These are phyloP conservation scores for Cryptocephalus primarius DNA, from an alignment of 2,888 invertebrate genomes.

Conservation along the genomic window DNA sequence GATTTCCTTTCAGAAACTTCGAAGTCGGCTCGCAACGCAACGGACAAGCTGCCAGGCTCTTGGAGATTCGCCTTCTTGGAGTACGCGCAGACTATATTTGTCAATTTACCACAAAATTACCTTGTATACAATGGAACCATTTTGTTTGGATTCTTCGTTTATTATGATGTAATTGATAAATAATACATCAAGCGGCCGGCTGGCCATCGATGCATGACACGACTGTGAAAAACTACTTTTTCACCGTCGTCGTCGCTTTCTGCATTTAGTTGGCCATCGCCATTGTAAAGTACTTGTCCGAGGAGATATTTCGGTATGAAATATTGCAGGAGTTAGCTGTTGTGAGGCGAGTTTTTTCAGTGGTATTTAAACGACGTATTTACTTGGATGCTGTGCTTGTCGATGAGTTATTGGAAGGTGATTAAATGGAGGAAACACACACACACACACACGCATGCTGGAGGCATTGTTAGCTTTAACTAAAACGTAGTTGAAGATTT, in stretches of 20 bases:
- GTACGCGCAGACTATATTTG: not conserved
- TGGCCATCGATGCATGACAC: constrained; percentile 25
- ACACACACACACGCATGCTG: too few species aligned
- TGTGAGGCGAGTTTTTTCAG: not conserved
- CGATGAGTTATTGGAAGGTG: too few species aligned
- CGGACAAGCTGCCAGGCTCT: not conserved
- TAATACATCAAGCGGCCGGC: constrained; percentile 30
- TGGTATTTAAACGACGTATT: too few species aligned
- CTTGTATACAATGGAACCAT: constrained; percentile 21
- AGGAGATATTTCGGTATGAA: constrained; percentile 7
- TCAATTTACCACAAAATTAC: constrained; percentile 5
- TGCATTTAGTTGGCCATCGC: constrained; percentile 6
- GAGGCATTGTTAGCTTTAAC: too few species aligned
- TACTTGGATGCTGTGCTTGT: too few species aligned
- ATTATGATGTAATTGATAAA: constrained; percentile 30
- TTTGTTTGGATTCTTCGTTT: constrained; percentile 20
- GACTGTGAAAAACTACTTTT: constrained; percentile 27
- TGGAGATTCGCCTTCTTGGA: not conserved
- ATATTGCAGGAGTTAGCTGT: constrained; percentile 4
- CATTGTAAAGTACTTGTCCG: constrained; percentile 11
- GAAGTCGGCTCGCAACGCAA: not conserved
- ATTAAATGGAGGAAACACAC: too few species aligned
- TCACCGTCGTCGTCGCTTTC: constrained; percentile 9
- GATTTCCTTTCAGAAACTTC: not conserved
- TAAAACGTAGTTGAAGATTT: too few species aligned